Evolutionary conservation across 2,888 invertebrate genomes (phyloP), one percentile per base, ranked within the genome.

Genomic region (Thereva nobilitata): DNA sequence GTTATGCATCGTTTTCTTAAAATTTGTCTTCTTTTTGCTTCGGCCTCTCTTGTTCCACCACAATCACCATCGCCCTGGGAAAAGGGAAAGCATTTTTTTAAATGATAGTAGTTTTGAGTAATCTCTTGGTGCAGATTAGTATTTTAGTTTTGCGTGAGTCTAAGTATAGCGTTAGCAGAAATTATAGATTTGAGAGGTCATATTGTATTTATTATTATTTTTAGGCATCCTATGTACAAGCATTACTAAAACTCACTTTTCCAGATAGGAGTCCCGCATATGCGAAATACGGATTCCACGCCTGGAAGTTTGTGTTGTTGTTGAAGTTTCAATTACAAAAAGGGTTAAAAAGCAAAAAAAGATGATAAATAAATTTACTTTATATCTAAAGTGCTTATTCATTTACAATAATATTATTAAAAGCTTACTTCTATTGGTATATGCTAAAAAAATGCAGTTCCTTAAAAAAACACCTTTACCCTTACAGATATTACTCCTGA

Each of bases 21-120:
- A 0, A 91, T 88, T 74, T 89, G 85, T 55, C 91, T 89, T 55
- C 92, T 85, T 69, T 92, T 86, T 55, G 77, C 73, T 70, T 81
- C 80, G 5, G 78, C 78, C 63, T 79, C 79, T 71, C 79, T 81
- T 69, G 77, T 75, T 64, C 77, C 76, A 2, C 23, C 23, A 8
- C 77, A 76, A 72, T 79, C 84, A 63, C 75, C 75, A 44, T 85
- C 86, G 67, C 83, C 82, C 80, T 80, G 38, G 3, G n/a, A 40
- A n/a, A n/a, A 45, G 5, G 23, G 37, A 50, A 37, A n/a, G 41
- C 1, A 52, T 52, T 55, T 10, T n/a, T 9, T 41, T 42, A 12
- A 38, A n/a, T 23, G 23, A 41, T 2, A 41, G 9, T 41, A 7
- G 2, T 23, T 23, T 1, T 23, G 23, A 23, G 23, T 2, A 23